phyloP scores from a whole-genome alignment of 2,113 vertebrate species.

The Lagenorhynchus albirostris region DNA sequence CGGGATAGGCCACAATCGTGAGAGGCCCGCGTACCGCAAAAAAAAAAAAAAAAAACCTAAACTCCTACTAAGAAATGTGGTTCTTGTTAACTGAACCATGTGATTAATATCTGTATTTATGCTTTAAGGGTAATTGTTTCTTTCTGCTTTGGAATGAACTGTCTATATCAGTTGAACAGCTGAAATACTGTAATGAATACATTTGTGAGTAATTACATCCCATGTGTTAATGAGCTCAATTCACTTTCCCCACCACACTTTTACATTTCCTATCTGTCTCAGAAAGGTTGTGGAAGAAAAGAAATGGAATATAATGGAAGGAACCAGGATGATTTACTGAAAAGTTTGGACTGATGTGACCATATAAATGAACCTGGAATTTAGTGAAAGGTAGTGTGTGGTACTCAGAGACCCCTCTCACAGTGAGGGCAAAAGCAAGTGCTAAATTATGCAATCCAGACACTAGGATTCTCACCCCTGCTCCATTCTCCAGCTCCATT shows the following conservation, averaged over 20 bases:
- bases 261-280: constrained; percentile 34
- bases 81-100: constrained; percentile 71
- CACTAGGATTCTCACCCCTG: not conserved
- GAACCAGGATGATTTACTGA: not conserved
- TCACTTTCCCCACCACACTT: constrained; percentile 34
- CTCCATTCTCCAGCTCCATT: not conserved
- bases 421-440: not conserved
- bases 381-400: not conserved
- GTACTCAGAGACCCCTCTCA: not conserved
- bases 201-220: constrained; percentile 34
- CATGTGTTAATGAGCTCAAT: constrained; percentile 39
- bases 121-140: constrained; percentile 61
- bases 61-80: constrained; percentile 66
- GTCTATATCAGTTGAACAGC: constrained; percentile 52
- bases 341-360: not conserved
- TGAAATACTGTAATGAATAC: constrained; percentile 58
- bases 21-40: too few relatives aligned
- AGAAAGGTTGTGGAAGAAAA: constrained; percentile 35
- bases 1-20: too few relatives aligned
- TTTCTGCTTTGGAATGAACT: constrained; percentile 65
- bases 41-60: constrained; percentile 54
- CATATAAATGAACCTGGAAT: not conserved
- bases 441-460: not conserved
- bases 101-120: constrained; percentile 72
- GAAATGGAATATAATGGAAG: not conserved